phyloP scores from a whole-genome alignment of 2,888 invertebrate species.

The Aethes cnicana region DNA sequence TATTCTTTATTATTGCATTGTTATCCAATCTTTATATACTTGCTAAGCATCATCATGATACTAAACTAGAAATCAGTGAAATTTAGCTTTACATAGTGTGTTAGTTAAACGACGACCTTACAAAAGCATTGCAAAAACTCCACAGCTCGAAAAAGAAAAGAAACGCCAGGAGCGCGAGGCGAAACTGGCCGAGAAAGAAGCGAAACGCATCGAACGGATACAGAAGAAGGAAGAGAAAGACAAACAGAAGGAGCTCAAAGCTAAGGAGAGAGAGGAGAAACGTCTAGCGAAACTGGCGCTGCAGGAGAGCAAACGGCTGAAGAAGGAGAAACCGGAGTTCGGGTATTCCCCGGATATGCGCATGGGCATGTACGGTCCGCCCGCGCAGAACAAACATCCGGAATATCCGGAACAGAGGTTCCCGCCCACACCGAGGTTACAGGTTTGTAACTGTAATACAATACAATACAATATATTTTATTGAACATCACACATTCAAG shows the following conservation, averaged over 20 bases:
- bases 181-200: slow-evolving; percentile 75
- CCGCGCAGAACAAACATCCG: slow-evolving; percentile 34
- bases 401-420: slow-evolving; percentile 53
- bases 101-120: too few species aligned
- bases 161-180: slow-evolving; percentile 80
- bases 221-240: slow-evolving; percentile 78
- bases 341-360: slow-evolving; percentile 31
- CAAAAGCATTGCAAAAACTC: background rate
- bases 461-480: too few species aligned
- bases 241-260: slow-evolving; percentile 70
- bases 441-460: slow-evolving; percentile 45
- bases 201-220: slow-evolving; percentile 68
- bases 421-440: slow-evolving; percentile 55
- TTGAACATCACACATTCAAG: too few species aligned
- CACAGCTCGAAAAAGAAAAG: slow-evolving; percentile 78
- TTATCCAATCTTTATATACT: too few species aligned
- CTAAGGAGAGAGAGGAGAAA: slow-evolving; percentile 77
- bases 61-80: too few species aligned
- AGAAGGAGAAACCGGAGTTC: slow-evolving; percentile 63
- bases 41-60: too few species aligned
- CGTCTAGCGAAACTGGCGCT: slow-evolving; percentile 63
- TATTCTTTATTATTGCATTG: too few species aligned
- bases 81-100: too few species aligned
- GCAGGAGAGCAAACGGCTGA: slow-evolving; percentile 69
- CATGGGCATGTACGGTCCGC: slow-evolving; percentile 37